Percentiles rank a stretch among this genome's conserved stretches.
These are phyloP conservation scores for Trichechus manatus DNA, from an alignment of 2,113 vertebrate species.

Conservation along the genomic window DNA sequence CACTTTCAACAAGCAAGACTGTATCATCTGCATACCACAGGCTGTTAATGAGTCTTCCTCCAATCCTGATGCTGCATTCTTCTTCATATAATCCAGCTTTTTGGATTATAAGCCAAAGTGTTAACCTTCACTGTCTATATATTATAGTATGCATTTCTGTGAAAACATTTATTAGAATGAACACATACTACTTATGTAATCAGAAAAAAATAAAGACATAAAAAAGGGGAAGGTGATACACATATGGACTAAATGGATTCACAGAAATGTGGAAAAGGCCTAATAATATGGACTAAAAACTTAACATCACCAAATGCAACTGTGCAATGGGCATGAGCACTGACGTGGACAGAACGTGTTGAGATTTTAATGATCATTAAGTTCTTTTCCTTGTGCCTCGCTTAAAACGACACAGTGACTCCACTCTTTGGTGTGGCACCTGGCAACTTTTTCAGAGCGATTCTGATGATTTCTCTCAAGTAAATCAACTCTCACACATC, in stretches of 20 bases:
- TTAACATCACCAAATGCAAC: neutral
- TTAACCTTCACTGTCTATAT: neutral
- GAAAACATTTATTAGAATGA: neutral
- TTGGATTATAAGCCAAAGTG: neutral
- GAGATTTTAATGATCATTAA: too few relatives aligned
- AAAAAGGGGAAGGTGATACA: neutral
- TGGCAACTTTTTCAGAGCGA: neutral
- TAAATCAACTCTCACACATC: neutral
- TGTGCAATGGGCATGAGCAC: neutral
- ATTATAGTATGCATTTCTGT: neutral
- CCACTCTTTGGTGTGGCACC: neutral
- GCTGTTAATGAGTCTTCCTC: too few relatives aligned
- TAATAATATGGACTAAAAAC: neutral
- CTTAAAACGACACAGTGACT: neutral
- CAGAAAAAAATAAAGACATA: neutral
- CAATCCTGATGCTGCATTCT: too few relatives aligned
- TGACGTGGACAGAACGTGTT: accelerated
- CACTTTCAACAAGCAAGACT: neutral
- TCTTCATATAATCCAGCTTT: neutral
- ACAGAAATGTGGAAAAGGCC: neutral
- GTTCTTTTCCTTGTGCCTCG: neutral
- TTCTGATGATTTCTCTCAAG: neutral
- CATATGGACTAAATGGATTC: neutral
- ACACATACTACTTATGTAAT: neutral
- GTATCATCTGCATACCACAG: neutral